Evolutionary conservation across 2,113 vertebrate genomes (phyloP), one percentile per base, ranked within the genome.

Genomic region (Burhinus oedicnemus): DNA sequence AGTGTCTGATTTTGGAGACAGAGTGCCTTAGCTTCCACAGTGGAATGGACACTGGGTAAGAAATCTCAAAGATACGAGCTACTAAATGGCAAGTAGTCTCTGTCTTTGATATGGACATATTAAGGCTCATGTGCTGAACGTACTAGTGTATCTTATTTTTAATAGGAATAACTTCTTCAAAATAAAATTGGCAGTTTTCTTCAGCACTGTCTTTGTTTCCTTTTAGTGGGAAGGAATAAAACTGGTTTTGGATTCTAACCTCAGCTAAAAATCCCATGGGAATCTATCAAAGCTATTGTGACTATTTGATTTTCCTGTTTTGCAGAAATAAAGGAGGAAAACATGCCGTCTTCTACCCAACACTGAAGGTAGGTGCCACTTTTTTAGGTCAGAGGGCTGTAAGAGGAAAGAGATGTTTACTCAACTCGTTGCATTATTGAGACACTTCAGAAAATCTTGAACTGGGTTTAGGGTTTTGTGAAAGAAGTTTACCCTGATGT

Each of bases 271-370:
- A 66, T 60, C 36, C 17, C 65, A 8, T 18, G 82, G 52, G 71
- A 57, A 36, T 69, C 40, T 72, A 2, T 75, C 17, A 65, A 32
- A 87, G 18, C 54, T 64, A 8, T 49, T 88, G 23, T 80, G 36
- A 80, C 79, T 47, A 7, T 60, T 61, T 62, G 11, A 2, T 75
- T 76, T 89, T 58, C 19, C 30, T 83, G 55, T 80, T 86, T 97
- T 98, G 71, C 97, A 99, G 99, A 93, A 99, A 70, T 98, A 99
- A 99, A 66, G 98, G 98, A 26, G 98, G 98, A 26, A 99, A 98
- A 83, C 99, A 99, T 85, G 95, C 98, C 1, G 97, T 99, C 70
- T 99, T 99, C 98, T 99, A 99, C 92, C 99, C 99, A 4, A 99
- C 99, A 10, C 92, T 99, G 79, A 99, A 99, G 99, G 99, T 99